Base-by-base conservation (phyloP, 2,113 vertebrate genomes). In the Chamaetylas fuelleborni region DNA sequence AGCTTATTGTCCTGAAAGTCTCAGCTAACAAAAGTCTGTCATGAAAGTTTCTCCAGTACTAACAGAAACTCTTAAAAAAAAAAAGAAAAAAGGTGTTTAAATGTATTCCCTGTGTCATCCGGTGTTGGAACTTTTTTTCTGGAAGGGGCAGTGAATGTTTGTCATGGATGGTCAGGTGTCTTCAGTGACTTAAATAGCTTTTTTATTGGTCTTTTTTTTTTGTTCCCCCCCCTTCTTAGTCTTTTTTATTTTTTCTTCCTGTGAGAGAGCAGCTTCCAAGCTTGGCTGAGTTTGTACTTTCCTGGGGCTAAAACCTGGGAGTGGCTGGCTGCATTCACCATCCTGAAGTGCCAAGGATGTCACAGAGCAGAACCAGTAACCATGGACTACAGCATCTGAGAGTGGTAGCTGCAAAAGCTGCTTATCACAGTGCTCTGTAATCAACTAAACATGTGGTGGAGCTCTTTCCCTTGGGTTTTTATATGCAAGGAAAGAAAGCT, bases 201-300 rank as follows among this genome's bases (percentile, higher is more conserved):
- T 56, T 31, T 34, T 29, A 51, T 18, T 53, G 51, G 10, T 36
- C 36, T 19, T 18, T 38, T 11, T 38, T n/a, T n/a, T n/a, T n/a
- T n/a, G n/a, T n/a, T n/a, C n/a, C n/a, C n/a, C n/a, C n/a, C n/a
- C n/a, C 13, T 13, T 4, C 3, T 8, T 23, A 12, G 2, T 10
- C 9, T 8, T 11, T 29, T 18, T 19, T 23, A 33, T 28, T n/a
- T 33, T 3, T 6, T 5, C 0, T 3, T 3, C 3, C 24, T 19
- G 26, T 69, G n/a, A 82, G 58, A 57, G 64, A 69, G 38, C 65
- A 87, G 33, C 38, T 85, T 76, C 62, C 34, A 92, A 53, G 16
- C 29, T 78, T 61, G 64, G n/a, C 76, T 40, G 64, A 40, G 3
- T 73, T 84, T 69, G 28, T 64, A 34, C 36, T 93, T 88, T 80